Conservation (phyloP, 2,797 vertebrate genomes). For the Urosaurus nigricauda region DNA sequence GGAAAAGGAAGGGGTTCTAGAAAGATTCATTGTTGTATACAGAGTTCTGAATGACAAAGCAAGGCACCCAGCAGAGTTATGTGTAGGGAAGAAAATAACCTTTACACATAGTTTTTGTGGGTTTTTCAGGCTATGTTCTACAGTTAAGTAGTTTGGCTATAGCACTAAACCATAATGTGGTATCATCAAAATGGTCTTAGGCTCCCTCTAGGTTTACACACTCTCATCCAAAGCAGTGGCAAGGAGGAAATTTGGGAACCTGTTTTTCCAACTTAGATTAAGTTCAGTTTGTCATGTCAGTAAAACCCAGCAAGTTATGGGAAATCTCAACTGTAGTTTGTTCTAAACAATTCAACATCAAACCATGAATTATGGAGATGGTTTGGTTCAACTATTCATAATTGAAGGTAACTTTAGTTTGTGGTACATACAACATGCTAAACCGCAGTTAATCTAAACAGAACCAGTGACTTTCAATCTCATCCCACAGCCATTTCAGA, state of each 20-base stretch:
- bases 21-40: background rate
- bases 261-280: no score
- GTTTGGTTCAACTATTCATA: background rate
- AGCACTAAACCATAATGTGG: background rate
- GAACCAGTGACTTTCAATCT: no score
- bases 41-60: background rate
- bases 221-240: background rate
- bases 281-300: background rate
- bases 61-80: background rate
- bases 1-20: background rate
- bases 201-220: background rate
- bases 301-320: background rate
- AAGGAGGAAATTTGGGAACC: background rate
- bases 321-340: background rate
- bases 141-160: background rate
- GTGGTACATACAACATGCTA: background rate
- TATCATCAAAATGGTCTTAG: background rate
- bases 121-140: no score
- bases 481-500: no score
- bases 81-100: background rate
- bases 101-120: background rate
- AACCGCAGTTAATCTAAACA: no score
- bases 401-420: background rate
- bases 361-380: background rate
- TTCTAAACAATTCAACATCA: background rate